A percentile compares a stretch with the other conserved stretches of the same genome.
Conservation (phyloP, 2,113 vertebrate genomes). For the Sitta europaea region DNA sequence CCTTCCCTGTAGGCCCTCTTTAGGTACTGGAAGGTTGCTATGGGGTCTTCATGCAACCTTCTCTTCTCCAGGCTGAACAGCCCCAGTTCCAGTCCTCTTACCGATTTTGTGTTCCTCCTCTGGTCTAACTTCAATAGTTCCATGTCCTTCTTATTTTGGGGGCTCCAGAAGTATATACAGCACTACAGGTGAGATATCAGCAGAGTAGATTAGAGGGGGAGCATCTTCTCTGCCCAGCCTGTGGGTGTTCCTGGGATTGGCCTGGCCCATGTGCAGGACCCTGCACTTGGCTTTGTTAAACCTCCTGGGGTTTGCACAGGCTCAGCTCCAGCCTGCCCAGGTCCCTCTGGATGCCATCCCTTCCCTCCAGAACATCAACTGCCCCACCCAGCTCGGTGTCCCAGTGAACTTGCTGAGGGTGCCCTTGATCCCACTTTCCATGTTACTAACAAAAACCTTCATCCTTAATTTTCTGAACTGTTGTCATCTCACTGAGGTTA, state of each 20-base stretch:
- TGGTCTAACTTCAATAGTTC: neutral
- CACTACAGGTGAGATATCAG: neutral
- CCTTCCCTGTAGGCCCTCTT: neutral
- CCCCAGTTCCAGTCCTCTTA: neutral
- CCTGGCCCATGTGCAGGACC: too few species aligned
- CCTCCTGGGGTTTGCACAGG: neutral
- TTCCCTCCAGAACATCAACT: rapidly evolving
- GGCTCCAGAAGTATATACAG: neutral
- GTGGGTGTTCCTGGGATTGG: neutral
- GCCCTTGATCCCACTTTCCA: neutral
- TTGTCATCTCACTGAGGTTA: neutral
- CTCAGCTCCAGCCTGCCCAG: neutral
- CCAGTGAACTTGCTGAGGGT: neutral
- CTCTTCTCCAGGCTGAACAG: neutral
- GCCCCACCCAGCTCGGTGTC: rapidly evolving
- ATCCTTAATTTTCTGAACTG: neutral
- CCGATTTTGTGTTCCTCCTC: neutral
- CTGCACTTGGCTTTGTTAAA: neutral
- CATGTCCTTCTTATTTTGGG: neutral
- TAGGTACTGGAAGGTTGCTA: neutral
- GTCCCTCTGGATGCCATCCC: neutral
- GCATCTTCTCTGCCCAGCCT: neutral
- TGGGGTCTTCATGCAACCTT: rapidly evolving
- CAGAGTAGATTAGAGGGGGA: neutral
- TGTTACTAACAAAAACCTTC: neutral